Conservation (phyloP, 1,140 invertebrate species). For the Tetramorium parvispinum region DNA sequence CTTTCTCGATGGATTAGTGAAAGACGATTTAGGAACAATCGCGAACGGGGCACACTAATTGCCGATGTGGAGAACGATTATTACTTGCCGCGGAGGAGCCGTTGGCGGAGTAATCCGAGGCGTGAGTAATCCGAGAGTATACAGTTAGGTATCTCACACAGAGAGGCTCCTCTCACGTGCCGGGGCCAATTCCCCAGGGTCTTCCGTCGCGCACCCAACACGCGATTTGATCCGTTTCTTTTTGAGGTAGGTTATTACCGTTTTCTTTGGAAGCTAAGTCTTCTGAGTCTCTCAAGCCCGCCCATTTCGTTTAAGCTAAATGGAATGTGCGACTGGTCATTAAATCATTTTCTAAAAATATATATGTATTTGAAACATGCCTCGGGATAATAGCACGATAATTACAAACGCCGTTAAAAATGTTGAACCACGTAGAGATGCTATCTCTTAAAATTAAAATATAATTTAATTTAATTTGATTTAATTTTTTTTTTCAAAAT, state of each 20-base stretch:
- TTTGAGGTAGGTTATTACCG: slow-evolving; percentile 47
- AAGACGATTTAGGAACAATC: slow-evolving; percentile 32
- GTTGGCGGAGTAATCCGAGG: neutral
- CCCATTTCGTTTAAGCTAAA: slow-evolving; percentile 27
- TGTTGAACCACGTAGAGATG: neutral
- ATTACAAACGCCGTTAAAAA: neutral
- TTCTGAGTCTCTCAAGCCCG: neutral
- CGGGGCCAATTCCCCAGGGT: slow-evolving; percentile 27
- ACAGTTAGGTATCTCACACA: slow-evolving; percentile 49
- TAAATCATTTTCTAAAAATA: slow-evolving; percentile 18
- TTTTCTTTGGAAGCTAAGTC: slow-evolving; percentile 9
- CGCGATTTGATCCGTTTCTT: slow-evolving; percentile 48
- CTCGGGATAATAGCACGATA: neutral
- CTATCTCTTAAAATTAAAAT: neutral
- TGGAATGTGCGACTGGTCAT: neutral
- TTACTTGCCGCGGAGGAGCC: neutral
- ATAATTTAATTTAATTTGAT: neutral
- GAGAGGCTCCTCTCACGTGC: slow-evolving; percentile 23
- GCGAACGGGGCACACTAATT: slow-evolving; percentile 28
- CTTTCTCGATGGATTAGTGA: neutral
- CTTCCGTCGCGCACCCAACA: slow-evolving; percentile 32
- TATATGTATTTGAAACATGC: neutral
- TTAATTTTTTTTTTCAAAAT: neutral
- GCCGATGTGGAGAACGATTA: slow-evolving; percentile 31
- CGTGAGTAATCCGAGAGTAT: slow-evolving; percentile 39